Conservation (phyloP, 2,113 vertebrate genomes). For the Eulemur macaco region DNA sequence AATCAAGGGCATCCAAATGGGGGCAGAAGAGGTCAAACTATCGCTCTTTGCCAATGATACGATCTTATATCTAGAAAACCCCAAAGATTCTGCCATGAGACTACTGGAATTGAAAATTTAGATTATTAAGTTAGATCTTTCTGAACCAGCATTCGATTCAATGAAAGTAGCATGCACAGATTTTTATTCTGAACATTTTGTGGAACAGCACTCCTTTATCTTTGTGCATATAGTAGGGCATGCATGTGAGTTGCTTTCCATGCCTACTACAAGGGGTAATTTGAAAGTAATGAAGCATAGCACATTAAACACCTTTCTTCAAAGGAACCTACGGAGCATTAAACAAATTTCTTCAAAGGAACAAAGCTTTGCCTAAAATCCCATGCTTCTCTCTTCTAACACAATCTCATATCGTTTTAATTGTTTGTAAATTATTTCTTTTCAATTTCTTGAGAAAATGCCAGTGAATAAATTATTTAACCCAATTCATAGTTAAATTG, state of each 20-base stretch:
- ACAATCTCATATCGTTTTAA: neutral
- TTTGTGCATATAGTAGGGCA: too few relatives aligned
- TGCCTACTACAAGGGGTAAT: neutral
- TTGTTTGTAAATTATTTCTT: neutral
- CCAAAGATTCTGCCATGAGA: too few relatives aligned
- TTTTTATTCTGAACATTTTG: neutral
- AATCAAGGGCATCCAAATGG: too few relatives aligned
- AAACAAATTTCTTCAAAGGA: too few relatives aligned
- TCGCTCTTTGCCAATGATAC: too few relatives aligned
- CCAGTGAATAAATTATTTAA: neutral
- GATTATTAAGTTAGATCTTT: neutral
- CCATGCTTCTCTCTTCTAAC: neutral
- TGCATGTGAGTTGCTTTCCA: neutral
- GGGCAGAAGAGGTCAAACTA: too few relatives aligned
- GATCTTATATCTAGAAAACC: too few relatives aligned
- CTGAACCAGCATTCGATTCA: neutral
- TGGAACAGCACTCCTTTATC: neutral
- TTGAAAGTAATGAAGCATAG: neutral
- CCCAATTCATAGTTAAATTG: neutral
- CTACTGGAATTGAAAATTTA: neutral
- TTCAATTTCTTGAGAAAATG: neutral
- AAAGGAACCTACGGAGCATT: neutral
- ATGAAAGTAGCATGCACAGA: neutral
- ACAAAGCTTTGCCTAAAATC: neutral
- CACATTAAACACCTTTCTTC: neutral